Evolutionary conservation across 1,140 invertebrate genomes (phyloP), one percentile per base, ranked within the genome.

Genomic region (Aporrectodea caliginosa): DNA sequence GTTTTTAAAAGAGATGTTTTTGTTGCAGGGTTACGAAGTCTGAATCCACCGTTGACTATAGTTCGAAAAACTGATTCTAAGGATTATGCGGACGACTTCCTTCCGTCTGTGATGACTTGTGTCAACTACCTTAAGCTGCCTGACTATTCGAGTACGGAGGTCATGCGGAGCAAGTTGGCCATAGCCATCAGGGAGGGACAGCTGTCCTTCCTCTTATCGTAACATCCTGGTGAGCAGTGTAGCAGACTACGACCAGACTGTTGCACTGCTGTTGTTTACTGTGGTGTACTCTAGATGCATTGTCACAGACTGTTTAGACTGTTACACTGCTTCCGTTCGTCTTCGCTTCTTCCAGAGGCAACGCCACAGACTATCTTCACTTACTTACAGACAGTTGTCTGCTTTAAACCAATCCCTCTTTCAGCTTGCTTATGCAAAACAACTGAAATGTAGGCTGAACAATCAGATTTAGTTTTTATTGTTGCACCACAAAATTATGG

Each of bases 61-160:
- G 97, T 99, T 34, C 92, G 96, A 71, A 98, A 98, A 90, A 96
- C 95, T 16, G 91, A 97, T 84, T 96, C 98, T 89, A n/a, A 29
- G 12, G 75, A 35, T 0, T 92, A 82, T 16, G 92, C 95, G 32
- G 97, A 99, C 89, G 93, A 96, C 89, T 98, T 97, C 90, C 90
- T 97, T 90, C 98, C 98, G 35, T 99, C 97, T 32, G 98, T 99
- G 72, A 99, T 99, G 89, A 99, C 98, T 22, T 99, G 98, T 89
- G 97, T 99, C 82, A 98, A 99, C 90, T 99, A 99, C 88, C 90
- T 99, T 77, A 99, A 99, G 90, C 91, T 99, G 85, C 98, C 98
- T 16, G 97, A 99, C 85, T 99, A 99, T 89, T 96, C 96, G n/a
- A 95, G 94, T 43, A 96, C 98, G 89, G 95, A 97, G 83, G 93